A percentile compares a stretch with the other conserved stretches of the same genome.
Conservation (phyloP, 2,113 vertebrate genomes). For the Budorcas taxicolor region DNA sequence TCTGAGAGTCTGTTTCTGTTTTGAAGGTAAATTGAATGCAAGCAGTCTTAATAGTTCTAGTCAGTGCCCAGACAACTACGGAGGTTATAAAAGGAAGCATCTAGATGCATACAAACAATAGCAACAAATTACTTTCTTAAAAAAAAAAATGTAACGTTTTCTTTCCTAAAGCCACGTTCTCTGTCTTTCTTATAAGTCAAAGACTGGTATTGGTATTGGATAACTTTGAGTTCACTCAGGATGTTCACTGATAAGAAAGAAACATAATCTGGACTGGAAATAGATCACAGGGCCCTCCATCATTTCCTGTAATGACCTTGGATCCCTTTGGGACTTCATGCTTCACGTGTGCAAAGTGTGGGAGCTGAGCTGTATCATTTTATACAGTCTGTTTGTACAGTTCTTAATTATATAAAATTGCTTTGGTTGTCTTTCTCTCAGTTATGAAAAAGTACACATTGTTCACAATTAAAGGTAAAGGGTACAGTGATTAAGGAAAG, state of each 20-base stretch:
- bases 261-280: too few relatives aligned
- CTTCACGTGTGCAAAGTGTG: background rate
- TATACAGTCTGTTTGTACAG: background rate
- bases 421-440: background rate
- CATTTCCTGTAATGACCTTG: background rate
- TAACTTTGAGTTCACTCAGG: background rate
- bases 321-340: background rate
- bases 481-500: background rate
- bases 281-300: background rate
- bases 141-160: background rate
- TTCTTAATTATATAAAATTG: background rate
- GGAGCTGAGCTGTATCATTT: background rate
- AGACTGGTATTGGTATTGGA: background rate
- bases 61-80: background rate
- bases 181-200: background rate
- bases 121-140: background rate
- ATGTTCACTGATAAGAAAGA: conserved; percentile 8
- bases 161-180: background rate
- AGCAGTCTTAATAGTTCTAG: background rate
- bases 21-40: background rate
- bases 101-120: background rate
- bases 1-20: background rate
- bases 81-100: background rate
- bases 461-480: background rate
- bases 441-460: background rate